Evolutionary conservation across 1,140 invertebrate genomes (phyloP), one percentile per base, ranked within the genome.

Genomic region (Drosophila ambigua): DNA sequence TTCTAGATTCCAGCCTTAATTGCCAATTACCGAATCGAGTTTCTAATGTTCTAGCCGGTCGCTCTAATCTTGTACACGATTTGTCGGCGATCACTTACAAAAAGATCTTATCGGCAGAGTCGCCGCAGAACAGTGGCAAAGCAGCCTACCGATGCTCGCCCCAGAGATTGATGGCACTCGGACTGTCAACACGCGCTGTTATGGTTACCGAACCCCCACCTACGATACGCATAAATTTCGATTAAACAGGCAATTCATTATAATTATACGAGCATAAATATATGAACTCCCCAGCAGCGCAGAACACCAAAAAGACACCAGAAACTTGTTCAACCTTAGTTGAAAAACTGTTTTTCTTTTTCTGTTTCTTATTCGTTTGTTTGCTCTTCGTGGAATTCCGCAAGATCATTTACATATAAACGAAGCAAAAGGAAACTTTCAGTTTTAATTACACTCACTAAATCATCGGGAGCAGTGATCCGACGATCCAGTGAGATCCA

Each of bases 391-490:
- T 88, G 76, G 83, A 88, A 88, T 79, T 88, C 84, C 66, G 84
- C 72, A 66, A 58, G 76, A 84, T 83, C 68, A 88, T 88, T 89
- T 88, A 83, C 83, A 88, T 88, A 88, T 67, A 63, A 39, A 39
- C 72, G 60, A 69, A 78, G 82, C 75, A 54, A 74, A 82, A 82
- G 74, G 82, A 87, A 82, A 89, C 84, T 88, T 75, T 76, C 69
- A 83, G 75, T 73, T 87, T 89, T 88, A 87, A 90, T 90, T 89
- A 85, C 72, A 75, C 73, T 72, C 72, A 83, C 83, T 91, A 91
- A 91, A 91, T 91, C 89, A 91, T 91, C 79, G 79, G 51, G 45
- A 43, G 8, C 52, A 43, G 50, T 60, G 43, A 59, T 64, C 68
- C 59, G 59, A 52, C 53, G 13, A 24, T 31, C 20, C 16, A 52